Evolutionary conservation across 2,113 vertebrate species (phyloP).

Genomic region (Ictidomys tridecemlineatus): DNA sequence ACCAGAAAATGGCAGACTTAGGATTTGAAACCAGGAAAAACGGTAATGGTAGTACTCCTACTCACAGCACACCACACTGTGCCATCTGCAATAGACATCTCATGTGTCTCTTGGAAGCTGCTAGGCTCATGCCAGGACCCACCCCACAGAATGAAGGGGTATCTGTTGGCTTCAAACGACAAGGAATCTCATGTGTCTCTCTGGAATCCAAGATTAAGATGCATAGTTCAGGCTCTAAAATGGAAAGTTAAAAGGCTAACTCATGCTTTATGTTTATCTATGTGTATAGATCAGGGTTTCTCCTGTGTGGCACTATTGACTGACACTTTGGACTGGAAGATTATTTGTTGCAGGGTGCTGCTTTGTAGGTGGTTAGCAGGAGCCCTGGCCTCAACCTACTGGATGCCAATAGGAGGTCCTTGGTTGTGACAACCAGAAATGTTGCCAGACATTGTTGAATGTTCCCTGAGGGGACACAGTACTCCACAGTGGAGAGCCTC

Average conservation of each 20-base stretch:
- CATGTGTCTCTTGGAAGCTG: neutral
- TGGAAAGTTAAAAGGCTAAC: neutral
- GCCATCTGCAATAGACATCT: neutral
- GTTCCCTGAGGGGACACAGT: neutral
- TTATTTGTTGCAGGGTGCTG: neutral
- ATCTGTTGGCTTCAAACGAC: neutral
- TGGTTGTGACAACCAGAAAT: neutral
- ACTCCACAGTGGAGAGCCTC: neutral
- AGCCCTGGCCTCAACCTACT: neutral
- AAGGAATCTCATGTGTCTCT: neutral
- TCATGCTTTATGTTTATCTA: neutral
- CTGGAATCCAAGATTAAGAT: neutral
- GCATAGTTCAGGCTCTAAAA: neutral
- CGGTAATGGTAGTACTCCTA: neutral
- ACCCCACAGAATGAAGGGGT: neutral
- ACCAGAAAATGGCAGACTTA: constrained; percentile 4
- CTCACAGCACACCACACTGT: neutral
- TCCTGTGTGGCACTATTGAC: neutral
- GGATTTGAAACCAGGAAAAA: neutral
- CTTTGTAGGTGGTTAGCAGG: neutral
- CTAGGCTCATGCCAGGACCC: neutral
- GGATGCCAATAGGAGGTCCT: neutral
- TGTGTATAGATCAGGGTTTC: neutral
- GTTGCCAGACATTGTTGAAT: neutral
- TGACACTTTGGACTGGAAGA: neutral